A percentile compares a stretch with the other conserved stretches of the same genome.
Conservation (phyloP, 2,797 vertebrate species). For the Channallabes apus region DNA sequence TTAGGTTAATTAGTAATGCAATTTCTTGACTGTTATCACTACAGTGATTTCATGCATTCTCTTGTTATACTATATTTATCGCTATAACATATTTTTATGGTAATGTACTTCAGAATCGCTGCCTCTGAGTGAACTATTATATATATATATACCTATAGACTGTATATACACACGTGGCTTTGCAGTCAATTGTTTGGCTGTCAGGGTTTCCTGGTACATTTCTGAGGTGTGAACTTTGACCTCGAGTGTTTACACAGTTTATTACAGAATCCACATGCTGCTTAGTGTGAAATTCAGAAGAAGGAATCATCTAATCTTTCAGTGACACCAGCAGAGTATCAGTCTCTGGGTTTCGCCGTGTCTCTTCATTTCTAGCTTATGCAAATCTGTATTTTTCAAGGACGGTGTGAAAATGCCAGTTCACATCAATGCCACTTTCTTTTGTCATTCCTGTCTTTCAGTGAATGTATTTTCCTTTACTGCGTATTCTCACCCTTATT, state of each 20-base stretch:
- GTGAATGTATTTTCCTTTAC: slow-evolving; percentile 26
- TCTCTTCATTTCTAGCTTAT: slow-evolving; percentile 28
- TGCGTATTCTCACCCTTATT: slow-evolving; percentile 18
- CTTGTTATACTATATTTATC: background rate
- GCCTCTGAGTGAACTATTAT: slow-evolving; percentile 6
- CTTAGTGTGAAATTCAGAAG: slow-evolving; percentile 28
- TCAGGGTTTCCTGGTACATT: slow-evolving; percentile 42
- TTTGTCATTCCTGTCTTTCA: slow-evolving; percentile 5
- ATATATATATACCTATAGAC: slow-evolving; percentile 1
- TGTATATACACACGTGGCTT: slow-evolving; percentile 31
- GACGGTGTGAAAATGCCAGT: background rate
- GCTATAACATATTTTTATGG: slow-evolving; percentile 32
- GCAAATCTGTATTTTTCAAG: slow-evolving; percentile 31
- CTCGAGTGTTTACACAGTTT: slow-evolving; percentile 51
- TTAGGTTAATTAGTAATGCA: slow-evolving; percentile 42
- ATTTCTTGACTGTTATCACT: slow-evolving; percentile 55
- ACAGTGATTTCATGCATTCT: slow-evolving; percentile 41
- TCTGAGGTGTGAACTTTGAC: slow-evolving; percentile 31
- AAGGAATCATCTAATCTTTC: slow-evolving; percentile 34
- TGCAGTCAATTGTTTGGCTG: slow-evolving; percentile 27
- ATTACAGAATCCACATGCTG: slow-evolving; percentile 50
- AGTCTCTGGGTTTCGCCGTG: slow-evolving; percentile 38
- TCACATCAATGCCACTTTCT: background rate
- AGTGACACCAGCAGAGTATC: slow-evolving; percentile 48
- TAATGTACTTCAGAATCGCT: slow-evolving; percentile 30